Percentiles rank a stretch among this genome's conserved stretches.
Evolutionary conservation across 2,888 invertebrate species (phyloP).

Genomic region (Lacanobia wlatinum): DNA sequence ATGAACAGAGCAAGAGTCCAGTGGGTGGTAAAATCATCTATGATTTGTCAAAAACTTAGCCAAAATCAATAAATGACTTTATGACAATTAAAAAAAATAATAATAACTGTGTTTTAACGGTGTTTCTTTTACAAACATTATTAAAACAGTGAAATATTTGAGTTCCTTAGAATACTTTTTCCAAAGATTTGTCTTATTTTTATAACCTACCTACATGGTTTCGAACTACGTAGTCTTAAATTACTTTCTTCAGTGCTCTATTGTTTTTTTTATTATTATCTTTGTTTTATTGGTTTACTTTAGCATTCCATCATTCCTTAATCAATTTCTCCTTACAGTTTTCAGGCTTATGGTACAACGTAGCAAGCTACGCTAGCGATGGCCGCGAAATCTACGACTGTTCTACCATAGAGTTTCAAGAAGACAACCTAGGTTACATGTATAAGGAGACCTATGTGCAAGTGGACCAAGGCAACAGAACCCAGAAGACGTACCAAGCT

Average conservation of each 20-base stretch:
- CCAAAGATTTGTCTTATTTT: too few species aligned
- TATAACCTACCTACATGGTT: too few species aligned
- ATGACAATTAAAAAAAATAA: too few species aligned
- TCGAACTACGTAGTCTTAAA: too few species aligned
- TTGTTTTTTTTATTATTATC: too few species aligned
- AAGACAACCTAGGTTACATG: conserved; percentile 86
- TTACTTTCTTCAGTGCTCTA: too few species aligned
- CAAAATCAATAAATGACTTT: background rate
- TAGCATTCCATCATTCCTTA: background rate
- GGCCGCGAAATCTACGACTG: conserved; percentile 83
- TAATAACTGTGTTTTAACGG: too few species aligned
- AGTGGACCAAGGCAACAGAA: conserved; percentile 79
- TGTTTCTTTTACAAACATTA: too few species aligned
- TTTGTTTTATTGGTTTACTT: background rate
- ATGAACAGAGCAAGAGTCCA: background rate
- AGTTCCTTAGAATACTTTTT: too few species aligned
- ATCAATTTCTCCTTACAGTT: conserved; percentile 71
- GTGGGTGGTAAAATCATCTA: too few species aligned
- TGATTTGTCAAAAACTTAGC: too few species aligned
- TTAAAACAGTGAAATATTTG: too few species aligned
- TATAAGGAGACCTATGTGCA: conserved; percentile 83
- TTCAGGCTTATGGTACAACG: conserved; percentile 87
- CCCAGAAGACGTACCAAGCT: conserved; percentile 85
- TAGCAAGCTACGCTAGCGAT: conserved; percentile 85
- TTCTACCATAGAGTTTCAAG: conserved; percentile 83